Percentiles rank a stretch among this genome's conserved stretches.
phyloP scores from a whole-genome alignment of 2,888 invertebrate species.

The Smittia aterrima region DNA sequence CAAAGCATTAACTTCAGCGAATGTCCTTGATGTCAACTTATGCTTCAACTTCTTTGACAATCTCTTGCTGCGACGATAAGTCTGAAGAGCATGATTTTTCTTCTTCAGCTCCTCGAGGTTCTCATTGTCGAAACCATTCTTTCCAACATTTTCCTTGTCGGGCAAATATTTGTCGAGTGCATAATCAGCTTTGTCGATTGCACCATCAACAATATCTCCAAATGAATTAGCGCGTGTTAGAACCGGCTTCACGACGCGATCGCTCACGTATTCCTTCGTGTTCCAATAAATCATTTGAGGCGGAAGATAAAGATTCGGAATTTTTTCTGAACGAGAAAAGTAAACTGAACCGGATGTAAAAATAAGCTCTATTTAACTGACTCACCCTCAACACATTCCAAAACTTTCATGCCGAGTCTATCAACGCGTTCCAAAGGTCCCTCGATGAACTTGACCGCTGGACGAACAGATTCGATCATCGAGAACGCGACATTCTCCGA shows the following conservation, averaged over 20 bases:
- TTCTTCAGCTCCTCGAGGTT: conserved; percentile 12
- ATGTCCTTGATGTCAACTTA: conserved; percentile 71
- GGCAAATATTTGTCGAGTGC: conserved; percentile 81
- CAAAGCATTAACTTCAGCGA: conserved; percentile 76
- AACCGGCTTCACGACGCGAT: conserved; percentile 64
- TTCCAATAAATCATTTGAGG: conserved; percentile 80
- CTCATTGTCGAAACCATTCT: background rate
- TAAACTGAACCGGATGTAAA: no score
- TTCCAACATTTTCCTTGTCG: conserved; percentile 17
- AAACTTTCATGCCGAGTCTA: conserved; percentile 74
- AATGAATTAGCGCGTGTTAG: conserved; percentile 77
- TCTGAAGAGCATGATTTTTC: conserved; percentile 62
- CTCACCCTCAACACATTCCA: conserved; percentile 71
- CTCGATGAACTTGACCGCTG: conserved; percentile 68
- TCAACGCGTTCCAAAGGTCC: conserved; percentile 72
- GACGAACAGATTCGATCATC: conserved; percentile 70
- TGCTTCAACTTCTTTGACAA: conserved; percentile 75
- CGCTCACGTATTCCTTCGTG: conserved; percentile 72
- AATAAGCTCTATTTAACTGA: background rate
- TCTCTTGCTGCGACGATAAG: conserved; percentile 75
- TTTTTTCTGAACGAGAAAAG: conserved; percentile 56
- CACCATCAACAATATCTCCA: conserved; percentile 73
- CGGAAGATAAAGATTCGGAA: conserved; percentile 78
- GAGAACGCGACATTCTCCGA: conserved; percentile 72
- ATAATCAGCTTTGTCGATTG: conserved; percentile 73